phyloP scores from a whole-genome alignment of 2,797 vertebrate genomes.

The Pelochelys cantorii region DNA sequence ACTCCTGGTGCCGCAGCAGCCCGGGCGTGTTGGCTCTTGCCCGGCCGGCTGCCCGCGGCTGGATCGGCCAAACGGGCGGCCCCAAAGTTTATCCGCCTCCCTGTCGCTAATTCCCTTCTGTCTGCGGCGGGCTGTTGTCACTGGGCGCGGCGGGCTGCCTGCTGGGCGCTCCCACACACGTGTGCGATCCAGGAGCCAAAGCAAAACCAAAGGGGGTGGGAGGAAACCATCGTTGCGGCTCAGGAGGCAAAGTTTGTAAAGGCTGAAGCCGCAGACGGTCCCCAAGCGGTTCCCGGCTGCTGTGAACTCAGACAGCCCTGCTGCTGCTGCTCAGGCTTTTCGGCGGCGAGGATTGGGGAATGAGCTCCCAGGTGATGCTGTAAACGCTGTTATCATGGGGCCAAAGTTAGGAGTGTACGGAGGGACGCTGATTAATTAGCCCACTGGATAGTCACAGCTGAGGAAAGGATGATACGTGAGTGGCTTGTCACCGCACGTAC shows the following conservation, averaged over 20 bases:
- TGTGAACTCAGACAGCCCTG: background rate
- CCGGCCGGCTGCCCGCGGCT: background rate
- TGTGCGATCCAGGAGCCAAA: background rate
- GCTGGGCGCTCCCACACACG: background rate
- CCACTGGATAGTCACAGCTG: background rate
- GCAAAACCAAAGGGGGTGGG: background rate
- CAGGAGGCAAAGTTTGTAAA: background rate
- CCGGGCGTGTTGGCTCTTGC: background rate
- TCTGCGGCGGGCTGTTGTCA: too few species aligned
- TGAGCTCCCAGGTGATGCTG: background rate
- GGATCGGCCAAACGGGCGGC: background rate
- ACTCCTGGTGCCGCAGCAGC: constrained; percentile 12
- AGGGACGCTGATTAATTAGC: background rate
- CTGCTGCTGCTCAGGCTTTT: background rate
- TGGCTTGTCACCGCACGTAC: background rate
- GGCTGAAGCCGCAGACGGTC: background rate
- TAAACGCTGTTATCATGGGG: background rate
- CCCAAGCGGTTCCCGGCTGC: too few species aligned
- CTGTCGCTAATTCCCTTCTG: background rate
- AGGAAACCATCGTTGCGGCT: background rate
- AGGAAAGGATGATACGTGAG: background rate
- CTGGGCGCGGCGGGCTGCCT: background rate
- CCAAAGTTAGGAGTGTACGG: background rate
- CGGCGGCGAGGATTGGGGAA: background rate
- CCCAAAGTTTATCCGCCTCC: constrained; percentile 52